A percentile compares a stretch with the other conserved stretches of the same genome.
Conservation (phyloP, 2,113 vertebrate species). For the Ictidomys tridecemlineatus region DNA sequence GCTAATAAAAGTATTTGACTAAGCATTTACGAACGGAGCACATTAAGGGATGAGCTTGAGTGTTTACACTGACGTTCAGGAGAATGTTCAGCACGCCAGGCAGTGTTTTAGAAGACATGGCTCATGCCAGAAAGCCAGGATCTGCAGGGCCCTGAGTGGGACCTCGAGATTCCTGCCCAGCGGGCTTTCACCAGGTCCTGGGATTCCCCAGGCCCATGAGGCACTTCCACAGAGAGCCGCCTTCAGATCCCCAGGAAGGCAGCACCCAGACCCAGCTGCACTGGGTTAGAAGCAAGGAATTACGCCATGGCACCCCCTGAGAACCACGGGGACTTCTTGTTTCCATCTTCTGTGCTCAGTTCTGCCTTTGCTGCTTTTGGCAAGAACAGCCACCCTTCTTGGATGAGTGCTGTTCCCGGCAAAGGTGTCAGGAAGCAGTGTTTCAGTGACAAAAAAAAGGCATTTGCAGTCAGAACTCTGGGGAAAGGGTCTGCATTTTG, state of each 20-base stretch:
- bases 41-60: conserved; percentile 45
- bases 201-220: background rate
- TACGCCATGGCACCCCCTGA: background rate
- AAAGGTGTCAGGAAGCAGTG: background rate
- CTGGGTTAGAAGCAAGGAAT: background rate
- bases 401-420: background rate
- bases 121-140: background rate
- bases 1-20: conserved; percentile 53
- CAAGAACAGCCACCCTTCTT: accelerated
- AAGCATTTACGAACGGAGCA: conserved; percentile 18
- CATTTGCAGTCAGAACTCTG: background rate
- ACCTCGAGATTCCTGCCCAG: background rate
- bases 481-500: background rate
- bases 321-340: accelerated
- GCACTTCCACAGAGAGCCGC: background rate
- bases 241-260: background rate
- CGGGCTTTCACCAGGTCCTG: background rate
- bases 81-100: background rate
- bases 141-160: too few species aligned
- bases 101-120: background rate
- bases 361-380: background rate
- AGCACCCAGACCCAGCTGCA: background rate
- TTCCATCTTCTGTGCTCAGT: background rate
- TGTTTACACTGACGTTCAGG: background rate
- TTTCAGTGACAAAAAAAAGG: background rate